Percentiles rank a stretch among this genome's conserved stretches.
Conservation (phyloP, 2,797 vertebrate species). For the Crenichthys baileyi region DNA sequence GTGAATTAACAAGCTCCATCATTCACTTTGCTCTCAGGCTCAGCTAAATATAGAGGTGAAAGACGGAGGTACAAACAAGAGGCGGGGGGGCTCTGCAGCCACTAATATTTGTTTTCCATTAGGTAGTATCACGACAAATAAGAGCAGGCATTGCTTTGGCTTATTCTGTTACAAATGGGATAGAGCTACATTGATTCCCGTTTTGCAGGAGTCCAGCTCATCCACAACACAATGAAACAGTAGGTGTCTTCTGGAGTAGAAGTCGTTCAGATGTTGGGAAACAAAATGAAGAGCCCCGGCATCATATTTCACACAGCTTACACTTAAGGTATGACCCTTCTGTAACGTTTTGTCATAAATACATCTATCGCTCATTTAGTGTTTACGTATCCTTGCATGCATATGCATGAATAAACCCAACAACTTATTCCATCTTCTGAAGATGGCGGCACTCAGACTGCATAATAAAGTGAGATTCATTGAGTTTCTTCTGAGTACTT, state of each 20-base stretch:
- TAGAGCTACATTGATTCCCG: background rate
- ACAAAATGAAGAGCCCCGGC: constrained; percentile 4
- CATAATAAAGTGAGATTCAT: background rate
- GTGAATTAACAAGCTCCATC: constrained; percentile 27
- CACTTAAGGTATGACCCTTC: constrained; percentile 11
- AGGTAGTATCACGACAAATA: background rate
- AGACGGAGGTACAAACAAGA: constrained; percentile 5
- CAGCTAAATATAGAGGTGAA: constrained; percentile 39
- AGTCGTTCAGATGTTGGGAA: constrained; percentile 8
- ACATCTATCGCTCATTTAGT: background rate
- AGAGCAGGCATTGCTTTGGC: background rate
- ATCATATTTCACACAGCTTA: constrained; percentile 27
- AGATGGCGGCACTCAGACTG: background rate
- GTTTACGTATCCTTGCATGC: background rate
- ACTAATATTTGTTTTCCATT: constrained; percentile 7
- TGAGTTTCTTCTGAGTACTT: background rate
- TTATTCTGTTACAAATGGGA: background rate
- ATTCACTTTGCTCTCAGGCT: constrained; percentile 15
- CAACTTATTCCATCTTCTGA: background rate
- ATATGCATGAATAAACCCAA: background rate
- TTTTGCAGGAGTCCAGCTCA: constrained; percentile 9
- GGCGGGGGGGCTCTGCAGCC: constrained; percentile 16
- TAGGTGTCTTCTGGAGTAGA: constrained; percentile 22
- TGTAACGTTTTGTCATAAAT: constrained; percentile 8
- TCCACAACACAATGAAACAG: constrained; percentile 10